Conservation (phyloP, 2,113 vertebrate species). For the Bujurquina vittata region DNA sequence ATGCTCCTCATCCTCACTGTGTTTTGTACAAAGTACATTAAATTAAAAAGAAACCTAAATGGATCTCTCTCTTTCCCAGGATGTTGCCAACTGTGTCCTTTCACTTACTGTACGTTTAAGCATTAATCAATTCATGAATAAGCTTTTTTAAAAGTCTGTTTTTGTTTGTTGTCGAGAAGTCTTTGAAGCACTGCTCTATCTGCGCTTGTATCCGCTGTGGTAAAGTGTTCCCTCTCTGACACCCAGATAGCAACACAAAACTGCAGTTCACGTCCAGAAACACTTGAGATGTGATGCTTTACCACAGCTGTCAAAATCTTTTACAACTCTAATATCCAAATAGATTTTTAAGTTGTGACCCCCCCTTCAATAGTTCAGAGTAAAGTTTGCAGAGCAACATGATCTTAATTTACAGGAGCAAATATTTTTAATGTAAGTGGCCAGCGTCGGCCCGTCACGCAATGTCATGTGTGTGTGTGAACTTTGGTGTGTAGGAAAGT, state of each 20-base stretch:
- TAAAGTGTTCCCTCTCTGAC: background rate
- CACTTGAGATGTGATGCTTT: background rate
- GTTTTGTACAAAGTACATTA: background rate
- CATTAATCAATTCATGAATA: background rate
- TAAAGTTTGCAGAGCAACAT: conserved; percentile 5
- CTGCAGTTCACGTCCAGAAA: background rate
- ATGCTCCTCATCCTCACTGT: background rate
- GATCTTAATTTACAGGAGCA: conserved; percentile 45
- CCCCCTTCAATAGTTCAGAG: background rate
- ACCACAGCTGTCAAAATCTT: background rate
- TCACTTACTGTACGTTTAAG: conserved; percentile 4
- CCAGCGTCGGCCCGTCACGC: conserved; percentile 3
- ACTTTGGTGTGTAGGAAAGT: conserved; percentile 35
- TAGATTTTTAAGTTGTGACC: background rate
- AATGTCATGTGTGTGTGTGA: conserved; percentile 33
- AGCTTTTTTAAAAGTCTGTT: background rate
- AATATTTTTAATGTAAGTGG: conserved; percentile 49
- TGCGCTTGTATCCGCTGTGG: background rate
- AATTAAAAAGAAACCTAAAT: background rate
- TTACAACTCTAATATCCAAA: background rate
- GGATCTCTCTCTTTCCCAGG: background rate
- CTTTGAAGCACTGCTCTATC: background rate
- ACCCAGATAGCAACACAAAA: background rate
- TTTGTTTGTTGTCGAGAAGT: background rate
- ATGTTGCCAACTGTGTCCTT: background rate